These are phyloP conservation scores for Chondrilla cf. caribensis DNA, from an alignment of 37 sponge, comb jelly and placozoan species.

Conservation along the genomic window DNA sequence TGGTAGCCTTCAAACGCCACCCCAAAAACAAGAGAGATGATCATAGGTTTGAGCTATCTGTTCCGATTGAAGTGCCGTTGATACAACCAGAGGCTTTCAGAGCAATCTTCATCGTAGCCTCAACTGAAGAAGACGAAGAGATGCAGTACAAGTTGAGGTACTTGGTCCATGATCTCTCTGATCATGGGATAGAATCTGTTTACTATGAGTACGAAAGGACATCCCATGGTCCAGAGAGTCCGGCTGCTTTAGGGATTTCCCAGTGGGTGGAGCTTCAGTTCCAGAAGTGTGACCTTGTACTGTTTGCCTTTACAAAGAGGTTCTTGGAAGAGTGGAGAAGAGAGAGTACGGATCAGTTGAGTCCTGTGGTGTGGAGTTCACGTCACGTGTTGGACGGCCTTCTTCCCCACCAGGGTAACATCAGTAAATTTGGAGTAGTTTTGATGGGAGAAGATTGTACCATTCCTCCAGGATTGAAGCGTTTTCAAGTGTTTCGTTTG, in stretches of 20 bases:
- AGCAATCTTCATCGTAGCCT: background rate
- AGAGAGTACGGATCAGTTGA: background rate
- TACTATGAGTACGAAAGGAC: constrained; percentile 14
- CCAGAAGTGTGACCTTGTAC: background rate
- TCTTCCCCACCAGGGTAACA: background rate
- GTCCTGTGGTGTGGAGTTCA: background rate
- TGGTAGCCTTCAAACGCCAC: too few species aligned
- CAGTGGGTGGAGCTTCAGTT: constrained; percentile 19
- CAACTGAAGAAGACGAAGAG: constrained; percentile 9
- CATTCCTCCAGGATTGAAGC: background rate
- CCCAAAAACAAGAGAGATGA: too few species aligned
- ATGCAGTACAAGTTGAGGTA: background rate
- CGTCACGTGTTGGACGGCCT: background rate
- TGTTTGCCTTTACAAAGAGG: constrained; percentile 17
- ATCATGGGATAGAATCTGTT: background rate
- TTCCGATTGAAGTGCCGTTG: too few species aligned
- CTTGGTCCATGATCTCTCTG: background rate
- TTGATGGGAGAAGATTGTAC: background rate
- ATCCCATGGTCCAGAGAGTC: background rate
- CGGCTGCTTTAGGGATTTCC: background rate
- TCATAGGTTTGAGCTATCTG: too few species aligned
- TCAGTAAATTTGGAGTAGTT: constrained; percentile 1
- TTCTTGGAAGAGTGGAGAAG: constrained; percentile 17
- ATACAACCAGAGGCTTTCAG: too few species aligned
- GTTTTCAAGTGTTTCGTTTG: background rate